phyloP scores from a whole-genome alignment of 2,113 vertebrate species.

The Anolis carolinensis region DNA sequence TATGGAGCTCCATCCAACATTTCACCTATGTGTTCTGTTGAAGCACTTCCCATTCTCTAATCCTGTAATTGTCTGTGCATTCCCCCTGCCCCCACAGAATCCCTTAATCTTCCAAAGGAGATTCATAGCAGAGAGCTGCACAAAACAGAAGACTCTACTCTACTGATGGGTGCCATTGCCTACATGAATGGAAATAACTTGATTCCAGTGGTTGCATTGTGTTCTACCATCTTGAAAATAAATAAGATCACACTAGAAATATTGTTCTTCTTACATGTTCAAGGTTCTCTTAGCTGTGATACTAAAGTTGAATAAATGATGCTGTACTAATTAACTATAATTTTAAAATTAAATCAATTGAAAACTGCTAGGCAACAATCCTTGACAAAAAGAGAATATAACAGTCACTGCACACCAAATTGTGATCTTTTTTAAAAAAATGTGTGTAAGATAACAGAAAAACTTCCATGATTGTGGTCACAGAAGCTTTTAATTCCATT shows the following conservation, averaged over 20 bases:
- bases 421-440: neutral
- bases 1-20: neutral
- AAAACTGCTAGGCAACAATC: neutral
- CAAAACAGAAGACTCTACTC: no score
- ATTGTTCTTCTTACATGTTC: neutral
- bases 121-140: neutral
- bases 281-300: neutral
- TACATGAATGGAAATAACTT: neutral
- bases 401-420: neutral
- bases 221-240: neutral
- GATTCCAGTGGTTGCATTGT: neutral
- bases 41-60: neutral
- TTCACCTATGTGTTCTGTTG: neutral
- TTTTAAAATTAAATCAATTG: neutral
- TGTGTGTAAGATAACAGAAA: slow-evolving; percentile 7
- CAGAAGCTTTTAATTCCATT: slow-evolving; percentile 61
- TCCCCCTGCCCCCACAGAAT: neutral
- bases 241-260: neutral
- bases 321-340: neutral
- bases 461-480: slow-evolving; percentile 30
- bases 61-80: neutral
- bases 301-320: neutral
- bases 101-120: neutral
- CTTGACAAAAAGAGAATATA: neutral
- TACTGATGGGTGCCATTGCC: neutral